Evolutionary conservation across 2,797 vertebrate genomes (phyloP).

Genomic region (Esox lucius): DNA sequence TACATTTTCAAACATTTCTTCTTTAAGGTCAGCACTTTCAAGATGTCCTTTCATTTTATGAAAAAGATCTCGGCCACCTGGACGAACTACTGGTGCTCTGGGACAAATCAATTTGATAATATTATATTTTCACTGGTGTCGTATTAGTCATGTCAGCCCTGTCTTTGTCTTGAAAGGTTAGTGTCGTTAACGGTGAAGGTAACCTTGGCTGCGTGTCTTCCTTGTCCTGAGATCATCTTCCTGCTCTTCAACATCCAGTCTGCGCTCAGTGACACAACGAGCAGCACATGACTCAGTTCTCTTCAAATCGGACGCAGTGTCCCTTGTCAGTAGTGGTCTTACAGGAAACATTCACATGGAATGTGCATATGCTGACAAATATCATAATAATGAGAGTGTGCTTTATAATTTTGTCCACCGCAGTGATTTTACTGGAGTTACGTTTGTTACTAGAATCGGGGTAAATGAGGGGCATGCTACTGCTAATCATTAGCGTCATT

Average conservation of each 20-base stretch:
- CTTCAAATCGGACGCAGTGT: neutral
- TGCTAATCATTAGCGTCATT: neutral
- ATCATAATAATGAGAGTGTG: neutral
- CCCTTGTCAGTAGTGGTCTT: neutral
- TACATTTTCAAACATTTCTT: too few relatives aligned
- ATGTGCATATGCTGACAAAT: neutral
- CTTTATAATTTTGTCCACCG: neutral
- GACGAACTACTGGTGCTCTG: conserved; percentile 47
- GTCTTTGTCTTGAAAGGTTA: neutral
- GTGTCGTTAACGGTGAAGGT: neutral
- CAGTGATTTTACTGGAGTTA: neutral
- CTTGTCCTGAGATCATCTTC: neutral
- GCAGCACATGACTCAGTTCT: neutral
- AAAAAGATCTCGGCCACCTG: conserved; percentile 49
- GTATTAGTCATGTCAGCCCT: neutral
- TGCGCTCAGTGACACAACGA: neutral
- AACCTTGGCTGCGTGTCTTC: neutral
- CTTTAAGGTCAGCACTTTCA: conserved; percentile 55
- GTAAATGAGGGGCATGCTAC: neutral
- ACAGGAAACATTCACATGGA: neutral
- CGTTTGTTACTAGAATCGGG: neutral
- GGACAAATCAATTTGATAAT: conserved; percentile 11
- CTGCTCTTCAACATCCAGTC: neutral
- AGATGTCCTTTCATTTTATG: conserved; percentile 53
- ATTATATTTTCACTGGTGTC: neutral